Base-by-base conservation (phyloP, 2,888 invertebrate genomes). In the Gerris lacustris region DNA sequence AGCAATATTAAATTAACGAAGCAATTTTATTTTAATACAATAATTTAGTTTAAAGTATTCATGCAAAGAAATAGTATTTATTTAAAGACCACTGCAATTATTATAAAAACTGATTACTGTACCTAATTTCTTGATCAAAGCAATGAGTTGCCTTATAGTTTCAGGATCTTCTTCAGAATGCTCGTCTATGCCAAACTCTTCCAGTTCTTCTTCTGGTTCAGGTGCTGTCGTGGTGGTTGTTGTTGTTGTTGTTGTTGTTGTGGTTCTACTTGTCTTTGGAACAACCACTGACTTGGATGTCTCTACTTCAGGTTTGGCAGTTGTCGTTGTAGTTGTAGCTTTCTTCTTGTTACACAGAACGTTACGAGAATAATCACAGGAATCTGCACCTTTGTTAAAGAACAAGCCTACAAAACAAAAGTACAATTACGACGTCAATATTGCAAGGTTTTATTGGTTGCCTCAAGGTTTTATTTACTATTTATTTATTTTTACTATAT, bases 381-480 rank as follows among this genome's bases (percentile, higher is more conserved):
- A 94, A 79, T 94, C 94, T 0, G 94, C 92, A 0, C 88, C 89
- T 77, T 93, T 93, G 82, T 94, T 95, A 82, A 95, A 95, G 79
- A 89, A 92, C 9, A 95, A 82, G 44, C 94, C 94, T 89, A 80
- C 9, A 77, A 76, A 73, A 73, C 47, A 47, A 67, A 71, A 7
- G 31, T 31, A 31, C 31, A 31, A 31, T 31, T 18, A n/a, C n/a
- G 66, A 72, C 62, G 66, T 62, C 18, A 44, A 73, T 15, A 17
- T 43, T 45, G 62, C 45, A 31, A 71, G n/a, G 67, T 70, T 71
- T 66, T 62, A 63, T 15, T n/a, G n/a, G n/a, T n/a, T 11, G 15
- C 15, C 15, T 15, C 7, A 55, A 55, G 15, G n/a, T 62, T 4
- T 62, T 62, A 15, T 62, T 62, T 31, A 31, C 31, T 31, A 31